These are phyloP conservation scores for Apis laboriosa DNA, from an alignment of 1,140 invertebrate species.

Conservation along the genomic window DNA sequence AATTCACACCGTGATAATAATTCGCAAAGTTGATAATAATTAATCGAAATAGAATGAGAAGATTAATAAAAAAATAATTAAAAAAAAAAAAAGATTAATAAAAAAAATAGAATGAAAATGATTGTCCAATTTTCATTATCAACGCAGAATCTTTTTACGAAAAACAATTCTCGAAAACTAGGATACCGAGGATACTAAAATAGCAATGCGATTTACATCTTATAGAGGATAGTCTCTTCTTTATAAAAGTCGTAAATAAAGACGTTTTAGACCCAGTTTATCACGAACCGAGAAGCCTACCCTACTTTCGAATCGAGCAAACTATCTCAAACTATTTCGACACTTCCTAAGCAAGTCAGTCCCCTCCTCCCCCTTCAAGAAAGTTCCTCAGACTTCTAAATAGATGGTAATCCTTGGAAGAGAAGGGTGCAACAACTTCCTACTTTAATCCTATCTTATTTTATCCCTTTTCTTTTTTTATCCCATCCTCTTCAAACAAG, in stretches of 20 bases:
- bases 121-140: no score
- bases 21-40: no score
- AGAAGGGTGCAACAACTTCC: background rate
- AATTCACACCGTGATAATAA: conserved; percentile 9
- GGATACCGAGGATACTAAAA: no score
- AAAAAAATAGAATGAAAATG: no score
- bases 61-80: no score
- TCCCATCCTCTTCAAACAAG: background rate
- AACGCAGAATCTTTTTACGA: no score
- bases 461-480: background rate
- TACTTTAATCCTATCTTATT: background rate
- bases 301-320: background rate
- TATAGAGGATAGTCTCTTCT: no score
- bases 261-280: background rate
- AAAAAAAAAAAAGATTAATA: no score
- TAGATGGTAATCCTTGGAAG: conserved; percentile 5
- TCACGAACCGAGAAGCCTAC: no score
- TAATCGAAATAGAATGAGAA: no score
- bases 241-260: background rate
- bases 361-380: background rate
- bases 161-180: no score
- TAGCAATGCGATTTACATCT: no score
- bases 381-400: conserved; percentile 1
- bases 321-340: conserved; percentile 9
- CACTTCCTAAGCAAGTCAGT: background rate